These are phyloP conservation scores for Helogale parvula DNA, from an alignment of 2,113 vertebrate species.

Conservation along the genomic window DNA sequence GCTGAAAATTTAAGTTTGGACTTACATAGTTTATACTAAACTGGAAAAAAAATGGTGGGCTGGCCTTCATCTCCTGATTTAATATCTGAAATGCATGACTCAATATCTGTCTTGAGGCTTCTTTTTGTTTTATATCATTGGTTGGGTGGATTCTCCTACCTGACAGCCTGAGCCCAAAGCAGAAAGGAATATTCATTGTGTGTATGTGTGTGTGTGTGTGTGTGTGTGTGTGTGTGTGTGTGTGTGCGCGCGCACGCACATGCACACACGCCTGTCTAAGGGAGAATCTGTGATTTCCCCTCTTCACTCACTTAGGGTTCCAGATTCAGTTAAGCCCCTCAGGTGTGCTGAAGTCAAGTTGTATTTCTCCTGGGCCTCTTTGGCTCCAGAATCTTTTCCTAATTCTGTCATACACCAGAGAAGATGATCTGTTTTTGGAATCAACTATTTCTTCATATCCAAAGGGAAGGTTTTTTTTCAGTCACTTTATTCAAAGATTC, in stretches of 20 bases:
- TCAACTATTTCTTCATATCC: not conserved
- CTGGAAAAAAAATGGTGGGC: not conserved
- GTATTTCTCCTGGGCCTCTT: not conserved
- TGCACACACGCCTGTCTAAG: not conserved
- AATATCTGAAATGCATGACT: not conserved
- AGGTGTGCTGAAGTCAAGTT: not conserved
- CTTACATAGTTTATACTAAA: not conserved
- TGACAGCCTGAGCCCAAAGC: not conserved
- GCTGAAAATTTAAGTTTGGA: not conserved
- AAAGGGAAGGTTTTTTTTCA: constrained; percentile 10
- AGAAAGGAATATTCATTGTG: not conserved
- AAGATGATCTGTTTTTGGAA: not conserved
- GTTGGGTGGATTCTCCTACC: not conserved
- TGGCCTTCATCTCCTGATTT: not conserved
- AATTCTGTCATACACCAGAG: not conserved
- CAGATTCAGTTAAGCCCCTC: not conserved
- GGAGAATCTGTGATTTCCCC: not conserved
- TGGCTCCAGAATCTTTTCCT: not conserved
- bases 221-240: not conserved
- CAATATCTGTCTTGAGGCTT: not conserved
- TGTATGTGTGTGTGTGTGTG: not conserved
- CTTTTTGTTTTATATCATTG: constrained; percentile 19
- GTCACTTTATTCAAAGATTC: not conserved
- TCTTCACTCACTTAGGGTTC: not conserved
- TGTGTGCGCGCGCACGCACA: fast-evolving